Evolutionary conservation across 1,140 invertebrate species (phyloP), one percentile per base, ranked within the genome.

Genomic region (Nasonia longicornis): DNA sequence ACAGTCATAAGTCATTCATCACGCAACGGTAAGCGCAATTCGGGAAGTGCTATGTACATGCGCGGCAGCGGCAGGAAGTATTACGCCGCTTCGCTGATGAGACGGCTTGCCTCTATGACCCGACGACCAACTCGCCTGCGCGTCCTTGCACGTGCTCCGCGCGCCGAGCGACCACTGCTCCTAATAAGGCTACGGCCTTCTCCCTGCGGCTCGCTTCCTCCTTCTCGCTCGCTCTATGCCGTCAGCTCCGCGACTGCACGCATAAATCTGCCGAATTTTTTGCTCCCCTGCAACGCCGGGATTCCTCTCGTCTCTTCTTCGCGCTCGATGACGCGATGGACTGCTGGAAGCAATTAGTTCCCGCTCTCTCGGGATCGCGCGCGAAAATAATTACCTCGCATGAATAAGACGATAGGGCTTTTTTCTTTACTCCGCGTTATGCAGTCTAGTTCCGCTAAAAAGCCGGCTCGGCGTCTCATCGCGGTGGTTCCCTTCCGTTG

Each of bases 1-100:
- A n/a, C 20, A 35, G 63, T 22, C n/a, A 20, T 58, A 38, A 74
- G 73, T 77, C 73, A 77, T 77, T 77, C 79, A 80, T 80, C 73
- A 74, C 31, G 77, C 82, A 80, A 74, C 58, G 79, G 72, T 72
- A 81, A 70, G 69, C 35, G 71, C 72, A 71, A 82, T 70, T 84
- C 72, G 70, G 71, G 22, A 31, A 81, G 58, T 7, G 64, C 4
- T 31, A 42, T 3, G 10, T 20, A 52, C 26, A 14, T 31, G 8
- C 31, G 11, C 10, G 20, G 22, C 35, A 42, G 67, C 8, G 42
- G 14, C 29, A 63, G 48, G 48, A 70, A 38, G 67, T 20, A 79
- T 72, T 79, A 42, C 14, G 31, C 20, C 58, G 31, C 12, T 7
- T 14, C 11, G 31, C 42, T 70, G 69, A 78, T 78, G 66, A 78